Base-by-base conservation (phyloP, 2,797 vertebrate species). In the Malacoraja senta region DNA sequence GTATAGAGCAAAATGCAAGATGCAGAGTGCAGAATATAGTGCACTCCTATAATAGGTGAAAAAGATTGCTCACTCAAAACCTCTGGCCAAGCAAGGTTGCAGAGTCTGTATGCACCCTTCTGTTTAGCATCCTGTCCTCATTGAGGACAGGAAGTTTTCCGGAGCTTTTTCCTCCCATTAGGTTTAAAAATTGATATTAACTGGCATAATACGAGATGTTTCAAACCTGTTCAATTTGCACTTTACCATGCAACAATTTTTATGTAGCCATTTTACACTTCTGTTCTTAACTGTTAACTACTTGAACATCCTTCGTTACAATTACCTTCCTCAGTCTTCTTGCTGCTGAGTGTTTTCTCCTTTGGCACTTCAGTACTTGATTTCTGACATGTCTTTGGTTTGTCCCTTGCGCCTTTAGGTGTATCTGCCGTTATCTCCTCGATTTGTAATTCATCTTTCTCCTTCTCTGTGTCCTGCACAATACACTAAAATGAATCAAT, bases 401-500 rank as follows among this genome's bases (percentile, higher is more conserved):
- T 76, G 32, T 15, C 38, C 38, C 32, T 44, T 26, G 65, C 13
- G 44, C 19, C 10, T 53, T 29, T 58, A 3, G 71, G n/a, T 53
- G 26, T 76, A 74, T 58, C 90, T 53, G 71, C 72, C 71, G 53
- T 92, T 53, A 74, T 35, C 72, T 92, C 90, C 44, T 92, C 90
- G 53, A 92, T n/a, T 76, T 92, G 90, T 76, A 92, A 53, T 71
- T 92, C 90, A 76, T 92, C 90, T 58, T 92, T n/a, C 29, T 92
- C 90, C 71, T 92, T 92, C 72, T 92, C 90, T 74, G 90, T 92
- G 90, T 92, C 90, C 90, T 92, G 90, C 17, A 76, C 44, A 76
- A 44, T 10, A 38, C 32, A 68, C 15, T 21, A 21, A 88, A 88
- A 21, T 88, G 63, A 21, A 35, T 32, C 29, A 86, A 38, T 63